phyloP scores from a whole-genome alignment of 2,797 vertebrate species.

The Diglossa cyanea region DNA sequence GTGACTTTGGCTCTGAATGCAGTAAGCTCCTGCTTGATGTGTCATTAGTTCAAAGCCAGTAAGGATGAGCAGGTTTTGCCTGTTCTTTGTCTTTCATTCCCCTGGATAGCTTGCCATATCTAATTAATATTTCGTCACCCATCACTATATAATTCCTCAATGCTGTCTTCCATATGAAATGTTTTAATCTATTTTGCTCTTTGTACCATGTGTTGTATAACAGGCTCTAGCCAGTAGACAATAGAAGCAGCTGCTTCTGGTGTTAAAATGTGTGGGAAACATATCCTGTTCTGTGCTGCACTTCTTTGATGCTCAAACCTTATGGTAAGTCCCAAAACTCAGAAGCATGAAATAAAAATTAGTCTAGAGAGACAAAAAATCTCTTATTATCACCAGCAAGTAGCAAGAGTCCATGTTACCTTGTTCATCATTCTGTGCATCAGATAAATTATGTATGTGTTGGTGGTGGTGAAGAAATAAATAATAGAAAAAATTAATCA shows the following conservation, averaged over 20 bases:
- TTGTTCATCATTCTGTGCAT: background rate
- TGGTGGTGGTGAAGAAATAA: background rate
- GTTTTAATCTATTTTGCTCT: conserved; percentile 54
- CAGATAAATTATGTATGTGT: background rate
- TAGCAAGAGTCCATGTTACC: background rate
- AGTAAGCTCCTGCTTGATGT: conserved; percentile 14
- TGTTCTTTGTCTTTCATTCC: conserved; percentile 26
- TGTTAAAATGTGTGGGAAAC: conserved; percentile 5
- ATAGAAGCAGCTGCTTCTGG: background rate
- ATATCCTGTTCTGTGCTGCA: background rate
- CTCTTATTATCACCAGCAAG: background rate
- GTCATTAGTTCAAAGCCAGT: conserved; percentile 47
- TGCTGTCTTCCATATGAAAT: conserved; percentile 36
- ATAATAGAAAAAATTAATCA: background rate
- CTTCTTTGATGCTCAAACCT: conserved; percentile 20
- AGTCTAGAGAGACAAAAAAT: background rate
- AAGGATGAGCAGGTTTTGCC: background rate
- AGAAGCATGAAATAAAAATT: conserved; percentile 11
- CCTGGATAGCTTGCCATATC: conserved; percentile 20
- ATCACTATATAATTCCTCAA: background rate
- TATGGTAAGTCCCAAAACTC: background rate
- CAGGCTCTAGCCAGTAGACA: background rate
- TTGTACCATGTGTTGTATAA: conserved; percentile 1
- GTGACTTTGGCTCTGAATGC: conserved; percentile 16
- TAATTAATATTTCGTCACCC: conserved; percentile 53